These are phyloP conservation scores for Anorthoa munda DNA, from an alignment of 2,888 invertebrate species.

Conservation along the genomic window DNA sequence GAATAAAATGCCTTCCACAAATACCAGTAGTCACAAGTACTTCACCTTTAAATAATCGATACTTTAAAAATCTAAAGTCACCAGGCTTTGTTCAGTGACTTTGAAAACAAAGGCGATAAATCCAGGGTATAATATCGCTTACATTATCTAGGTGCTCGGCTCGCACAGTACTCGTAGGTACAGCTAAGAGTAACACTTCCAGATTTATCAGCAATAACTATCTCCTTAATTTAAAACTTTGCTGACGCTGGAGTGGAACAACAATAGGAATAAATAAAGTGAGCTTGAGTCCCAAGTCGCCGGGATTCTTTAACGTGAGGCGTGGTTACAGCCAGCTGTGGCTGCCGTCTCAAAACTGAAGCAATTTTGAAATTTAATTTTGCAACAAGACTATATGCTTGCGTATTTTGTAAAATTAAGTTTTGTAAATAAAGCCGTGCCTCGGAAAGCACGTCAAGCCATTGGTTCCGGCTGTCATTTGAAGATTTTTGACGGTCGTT, in stretches of 20 bases:
- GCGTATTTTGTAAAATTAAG: conserved; percentile 17
- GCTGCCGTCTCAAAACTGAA: conserved; percentile 51
- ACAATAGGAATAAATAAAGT: conserved; percentile 63
- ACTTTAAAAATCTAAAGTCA: conserved; percentile 32
- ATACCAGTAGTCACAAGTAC: neutral
- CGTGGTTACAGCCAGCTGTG: conserved; percentile 58
- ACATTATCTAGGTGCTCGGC: conserved; percentile 44
- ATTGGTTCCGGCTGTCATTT: too few species aligned
- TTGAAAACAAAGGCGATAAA: conserved; percentile 54
- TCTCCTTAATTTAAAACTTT: conserved; percentile 63
- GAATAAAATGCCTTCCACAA: conserved; percentile 18
- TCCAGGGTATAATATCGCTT: conserved; percentile 19
- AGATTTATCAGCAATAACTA: conserved; percentile 65
- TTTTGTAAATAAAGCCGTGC: neutral
- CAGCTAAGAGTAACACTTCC: conserved; percentile 49
- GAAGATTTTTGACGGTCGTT: too few species aligned
- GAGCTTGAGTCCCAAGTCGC: conserved; percentile 41
- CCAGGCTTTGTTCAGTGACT: conserved; percentile 35
- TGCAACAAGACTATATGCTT: conserved; percentile 35
- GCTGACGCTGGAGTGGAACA: conserved; percentile 47
- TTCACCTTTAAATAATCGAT: conserved; percentile 21
- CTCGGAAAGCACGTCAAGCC: too few species aligned
- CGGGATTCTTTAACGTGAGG: conserved; percentile 43
- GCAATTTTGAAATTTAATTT: conserved; percentile 64
- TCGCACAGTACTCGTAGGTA: conserved; percentile 10